Conservation (phyloP, 1,140 invertebrate genomes). For the Anagrus nilaparvatae region DNA sequence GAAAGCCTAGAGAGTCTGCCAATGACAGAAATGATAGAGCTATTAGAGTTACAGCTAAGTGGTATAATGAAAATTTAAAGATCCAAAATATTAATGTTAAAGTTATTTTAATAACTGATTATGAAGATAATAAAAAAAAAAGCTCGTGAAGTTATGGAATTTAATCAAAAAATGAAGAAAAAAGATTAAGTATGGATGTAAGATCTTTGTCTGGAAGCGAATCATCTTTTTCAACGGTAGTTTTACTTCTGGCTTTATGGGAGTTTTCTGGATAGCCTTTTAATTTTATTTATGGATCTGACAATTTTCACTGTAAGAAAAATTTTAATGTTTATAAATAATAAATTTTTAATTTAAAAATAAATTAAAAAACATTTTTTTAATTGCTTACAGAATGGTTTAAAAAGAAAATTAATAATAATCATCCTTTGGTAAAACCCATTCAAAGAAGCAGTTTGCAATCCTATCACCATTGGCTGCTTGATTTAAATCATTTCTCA, state of each 20-base stretch:
- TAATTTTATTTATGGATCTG: conserved; percentile 94
- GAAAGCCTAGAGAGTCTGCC: conserved; percentile 64
- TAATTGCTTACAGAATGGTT: too few relatives aligned
- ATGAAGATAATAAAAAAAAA: conserved; percentile 64
- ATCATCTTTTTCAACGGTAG: conserved; percentile 87
- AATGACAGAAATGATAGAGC: conserved; percentile 92
- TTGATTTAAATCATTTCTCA: conserved; percentile 44
- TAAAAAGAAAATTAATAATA: conserved; percentile 60
- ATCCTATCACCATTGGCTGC: conserved; percentile 71
- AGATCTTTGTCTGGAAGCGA: conserved; percentile 86
- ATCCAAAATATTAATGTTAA: conserved; percentile 43
- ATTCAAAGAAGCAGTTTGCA: conserved; percentile 55
- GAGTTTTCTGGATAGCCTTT: conserved; percentile 83
- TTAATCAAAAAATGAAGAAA: conserved; percentile 35
- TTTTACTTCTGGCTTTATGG: conserved; percentile 91
- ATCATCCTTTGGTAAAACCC: conserved; percentile 55
- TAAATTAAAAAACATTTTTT: too few relatives aligned
- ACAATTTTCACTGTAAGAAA: conserved; percentile 99
- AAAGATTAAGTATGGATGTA: conserved; percentile 26
- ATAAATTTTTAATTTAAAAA: too few relatives aligned
- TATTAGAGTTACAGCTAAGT: conserved; percentile 68
- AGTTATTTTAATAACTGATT: conserved; percentile 78
- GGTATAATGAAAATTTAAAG: conserved; percentile 66
- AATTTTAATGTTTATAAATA: too few relatives aligned
- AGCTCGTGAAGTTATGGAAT: too few relatives aligned